Percentiles rank a stretch among this genome's conserved stretches.
These are phyloP conservation scores for Tigriopus californicus DNA, from an alignment of 2,888 invertebrate species.

Conservation along the genomic window DNA sequence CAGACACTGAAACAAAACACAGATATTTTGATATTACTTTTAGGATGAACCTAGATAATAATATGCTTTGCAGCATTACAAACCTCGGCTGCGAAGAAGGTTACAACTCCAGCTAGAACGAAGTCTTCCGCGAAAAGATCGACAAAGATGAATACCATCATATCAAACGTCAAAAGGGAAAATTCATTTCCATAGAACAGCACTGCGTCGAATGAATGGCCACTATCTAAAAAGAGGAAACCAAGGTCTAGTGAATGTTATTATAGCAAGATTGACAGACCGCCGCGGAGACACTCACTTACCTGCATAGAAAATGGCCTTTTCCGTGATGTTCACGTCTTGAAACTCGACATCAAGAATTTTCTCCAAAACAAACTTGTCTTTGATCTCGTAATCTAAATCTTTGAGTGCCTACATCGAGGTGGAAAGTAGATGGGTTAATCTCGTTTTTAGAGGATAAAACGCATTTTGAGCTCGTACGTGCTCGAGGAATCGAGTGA, in stretches of 20 bases:
- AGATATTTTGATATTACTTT: too few species aligned
- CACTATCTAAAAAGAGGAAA: conserved; percentile 37
- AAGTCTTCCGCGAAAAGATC: conserved; percentile 39
- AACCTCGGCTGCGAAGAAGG: conserved; percentile 40
- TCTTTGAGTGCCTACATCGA: conserved; percentile 45
- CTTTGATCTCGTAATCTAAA: conserved; percentile 51
- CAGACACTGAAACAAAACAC: conserved; percentile 26
- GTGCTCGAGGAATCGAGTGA: conserved; percentile 52
- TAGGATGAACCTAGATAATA: too few species aligned
- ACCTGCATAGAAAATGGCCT: conserved; percentile 44
- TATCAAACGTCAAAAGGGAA: conserved; percentile 45
- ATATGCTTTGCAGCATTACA: conserved; percentile 17
- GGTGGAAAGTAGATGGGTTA: conserved; percentile 17
- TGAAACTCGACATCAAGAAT: conserved; percentile 43
- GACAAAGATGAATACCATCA: conserved; percentile 42
- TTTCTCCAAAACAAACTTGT: conserved; percentile 43
- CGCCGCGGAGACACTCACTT: conserved; percentile 20
- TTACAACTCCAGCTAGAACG: conserved; percentile 39
- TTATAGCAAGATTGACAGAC: not conserved
- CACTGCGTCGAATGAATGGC: conserved; percentile 43
- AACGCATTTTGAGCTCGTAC: conserved; percentile 36
- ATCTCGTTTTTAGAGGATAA: too few species aligned
- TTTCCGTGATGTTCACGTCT: conserved; percentile 31
- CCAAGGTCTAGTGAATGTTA: conserved; percentile 19
- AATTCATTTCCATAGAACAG: conserved; percentile 55